Evolutionary conservation across 2,797 vertebrate genomes (phyloP), one percentile per base, ranked within the genome.

Genomic region (Neopelma chrysocephalum): DNA sequence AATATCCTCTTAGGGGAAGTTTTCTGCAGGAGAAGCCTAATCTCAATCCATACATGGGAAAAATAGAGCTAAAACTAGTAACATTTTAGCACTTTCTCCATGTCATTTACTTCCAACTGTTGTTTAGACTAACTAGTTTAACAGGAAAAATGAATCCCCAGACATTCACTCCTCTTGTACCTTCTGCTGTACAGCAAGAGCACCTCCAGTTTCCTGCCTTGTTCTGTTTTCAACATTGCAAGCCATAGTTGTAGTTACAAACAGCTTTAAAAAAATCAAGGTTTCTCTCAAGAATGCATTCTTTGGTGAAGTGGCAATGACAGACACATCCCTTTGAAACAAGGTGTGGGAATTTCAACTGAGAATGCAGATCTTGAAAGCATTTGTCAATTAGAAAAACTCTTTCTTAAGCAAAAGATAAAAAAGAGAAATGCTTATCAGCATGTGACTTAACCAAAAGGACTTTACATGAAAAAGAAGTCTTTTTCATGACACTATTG

Each of bases 11-110:
- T 64, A 89, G 51, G 54, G n/a, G 56, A 79, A 36, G 68, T 58
- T 91, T 83, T 66, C 68, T 85, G 56, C 87, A 62, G 60, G 40
- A 93, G 78, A 89, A 84, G 50, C 38, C 60, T 91, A 76, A 93
- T 84, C 87, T 94, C 82, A 58, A 32, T 40, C 79, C 60, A 56
- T 53, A 58, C 36, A 54, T 18, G 15, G 38, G n/a, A n/a, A 92
- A 84, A 95, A 31, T 19, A 61, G 40, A 56, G 31, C 83, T 82
- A 66, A 76, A 75, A 23, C 36, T 38, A 21, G 34, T 5, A 61
- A 47, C 9, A 11, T n/a, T 71, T 90, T 57, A 65, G 58, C 42
- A 65, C 16, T 54, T 65, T 82, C 31, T 54, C 43, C 12, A 6
- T 8, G 29, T 19, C 10, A 65, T 85, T 93, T 87, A 26, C n/a